These are phyloP conservation scores for Sclerurus mexicanus DNA, from an alignment of 2,113 vertebrate species.

Conservation along the genomic window DNA sequence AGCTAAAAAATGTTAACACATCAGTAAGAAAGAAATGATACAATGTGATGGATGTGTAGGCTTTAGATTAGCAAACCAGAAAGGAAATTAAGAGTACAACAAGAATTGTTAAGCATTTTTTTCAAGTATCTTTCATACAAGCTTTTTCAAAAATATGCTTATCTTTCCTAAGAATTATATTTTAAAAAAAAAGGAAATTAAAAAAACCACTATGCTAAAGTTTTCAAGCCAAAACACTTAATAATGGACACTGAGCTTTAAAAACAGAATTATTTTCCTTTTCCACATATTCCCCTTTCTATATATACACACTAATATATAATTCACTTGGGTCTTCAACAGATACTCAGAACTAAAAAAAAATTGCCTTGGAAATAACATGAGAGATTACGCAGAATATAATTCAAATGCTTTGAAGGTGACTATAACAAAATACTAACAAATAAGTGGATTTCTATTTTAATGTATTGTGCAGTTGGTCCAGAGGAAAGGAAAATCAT, in stretches of 20 bases:
- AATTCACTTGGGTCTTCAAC: neutral
- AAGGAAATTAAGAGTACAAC: neutral
- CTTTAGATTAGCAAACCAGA: neutral
- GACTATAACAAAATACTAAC: neutral
- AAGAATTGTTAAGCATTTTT: neutral
- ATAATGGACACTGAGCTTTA: neutral
- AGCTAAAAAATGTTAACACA: neutral
- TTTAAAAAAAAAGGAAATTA: neutral
- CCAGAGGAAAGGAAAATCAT: neutral
- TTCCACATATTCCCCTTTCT: neutral
- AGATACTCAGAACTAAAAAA: neutral
- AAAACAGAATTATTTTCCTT: neutral
- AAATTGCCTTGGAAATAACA: neutral
- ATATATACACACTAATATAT: neutral
- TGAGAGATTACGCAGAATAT: neutral
- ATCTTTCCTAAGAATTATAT: neutral
- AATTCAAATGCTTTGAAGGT: neutral
- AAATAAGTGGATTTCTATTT: neutral
- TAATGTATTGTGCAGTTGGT: neutral
- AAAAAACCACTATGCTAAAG: neutral
- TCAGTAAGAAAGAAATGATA: neutral
- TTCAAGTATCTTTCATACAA: neutral
- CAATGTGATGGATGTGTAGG: accelerated
- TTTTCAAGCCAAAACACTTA: neutral
- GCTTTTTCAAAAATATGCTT: accelerated